Evolutionary conservation across 1,140 invertebrate species (phyloP).

Genomic region (Solenopsis fugax): DNA sequence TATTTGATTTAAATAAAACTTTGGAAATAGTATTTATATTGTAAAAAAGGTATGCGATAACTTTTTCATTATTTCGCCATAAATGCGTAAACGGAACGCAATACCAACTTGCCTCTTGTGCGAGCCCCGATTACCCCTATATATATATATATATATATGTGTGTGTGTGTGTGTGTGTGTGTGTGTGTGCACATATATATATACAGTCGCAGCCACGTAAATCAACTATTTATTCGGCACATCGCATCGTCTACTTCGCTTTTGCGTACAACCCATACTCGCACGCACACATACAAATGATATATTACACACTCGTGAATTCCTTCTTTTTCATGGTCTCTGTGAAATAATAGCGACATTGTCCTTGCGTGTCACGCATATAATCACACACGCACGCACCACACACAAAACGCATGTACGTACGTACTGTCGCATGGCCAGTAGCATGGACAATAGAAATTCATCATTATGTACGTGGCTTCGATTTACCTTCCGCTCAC

Average conservation of each 20-base stretch:
- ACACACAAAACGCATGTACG: not conserved
- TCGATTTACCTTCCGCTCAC: slow-evolving; percentile 33
- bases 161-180: no score
- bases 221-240: slow-evolving; percentile 47
- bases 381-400: not conserved
- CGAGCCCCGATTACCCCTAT: no score
- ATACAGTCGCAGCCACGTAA: slow-evolving; percentile 63
- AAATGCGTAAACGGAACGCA: no score
- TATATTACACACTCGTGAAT: slow-evolving; percentile 19
- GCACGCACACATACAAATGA: not conserved
- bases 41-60: no score
- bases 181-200: not conserved
- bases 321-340: slow-evolving; percentile 21
- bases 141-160: no score
- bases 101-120: no score
- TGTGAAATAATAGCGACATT: slow-evolving; percentile 32
- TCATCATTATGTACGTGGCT: slow-evolving; percentile 33
- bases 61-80: no score
- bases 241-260: slow-evolving; percentile 4
- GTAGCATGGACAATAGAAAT: slow-evolving; percentile 37
- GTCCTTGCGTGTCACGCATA: slow-evolving; percentile 22
- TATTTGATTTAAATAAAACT: no score
- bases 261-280: not conserved
- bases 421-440: not conserved
- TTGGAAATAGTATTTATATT: no score